These are phyloP conservation scores for Lasioglossum lativentre DNA, from an alignment of 2,888 invertebrate species.

Conservation along the genomic window DNA sequence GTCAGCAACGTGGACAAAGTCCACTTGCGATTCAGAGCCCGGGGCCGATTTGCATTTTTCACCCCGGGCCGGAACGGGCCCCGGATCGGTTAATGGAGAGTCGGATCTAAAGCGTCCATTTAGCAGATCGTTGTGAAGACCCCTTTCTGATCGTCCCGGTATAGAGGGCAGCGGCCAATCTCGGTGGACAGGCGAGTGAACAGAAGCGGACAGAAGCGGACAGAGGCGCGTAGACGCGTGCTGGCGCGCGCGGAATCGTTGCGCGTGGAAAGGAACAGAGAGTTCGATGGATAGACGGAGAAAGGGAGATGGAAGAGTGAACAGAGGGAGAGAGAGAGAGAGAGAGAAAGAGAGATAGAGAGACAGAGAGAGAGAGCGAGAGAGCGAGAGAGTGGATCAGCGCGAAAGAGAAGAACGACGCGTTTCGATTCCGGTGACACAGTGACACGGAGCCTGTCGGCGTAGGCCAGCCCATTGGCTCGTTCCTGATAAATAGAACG, in stretches of 20 bases:
- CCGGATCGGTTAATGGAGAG: slow-evolving; percentile 47
- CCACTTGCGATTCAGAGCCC: slow-evolving; percentile 15
- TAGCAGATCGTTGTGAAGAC: slow-evolving; percentile 42
- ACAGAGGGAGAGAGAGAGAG: slow-evolving; percentile 20
- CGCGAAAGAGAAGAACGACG: slow-evolving; percentile 25
- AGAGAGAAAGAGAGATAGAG: no score
- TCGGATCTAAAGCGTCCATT: slow-evolving; percentile 47
- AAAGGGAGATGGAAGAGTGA: slow-evolving; percentile 3
- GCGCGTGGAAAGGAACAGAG: slow-evolving; percentile 21
- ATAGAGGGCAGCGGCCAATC: slow-evolving; percentile 41
- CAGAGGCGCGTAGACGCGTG: slow-evolving; percentile 36
- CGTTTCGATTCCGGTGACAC: slow-evolving; percentile 80
- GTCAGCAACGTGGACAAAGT: slow-evolving; percentile 34
- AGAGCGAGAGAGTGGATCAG: slow-evolving; percentile 25
- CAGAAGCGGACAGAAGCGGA: slow-evolving; percentile 20
- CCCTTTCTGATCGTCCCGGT: slow-evolving; percentile 43
- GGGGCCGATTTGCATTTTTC: slow-evolving; percentile 49
- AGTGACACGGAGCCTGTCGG: slow-evolving; percentile 80
- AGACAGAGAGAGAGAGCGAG: slow-evolving; percentile 14
- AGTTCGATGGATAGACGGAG: not conserved
- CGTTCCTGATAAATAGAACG: slow-evolving; percentile 80
- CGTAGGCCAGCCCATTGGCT: slow-evolving; percentile 75
- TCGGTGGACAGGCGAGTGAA: slow-evolving; percentile 36
- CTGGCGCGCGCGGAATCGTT: slow-evolving; percentile 32
- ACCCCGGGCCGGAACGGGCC: slow-evolving; percentile 15